Conservation (phyloP, 2,888 invertebrate species). For the Meandrusa payeni region DNA sequence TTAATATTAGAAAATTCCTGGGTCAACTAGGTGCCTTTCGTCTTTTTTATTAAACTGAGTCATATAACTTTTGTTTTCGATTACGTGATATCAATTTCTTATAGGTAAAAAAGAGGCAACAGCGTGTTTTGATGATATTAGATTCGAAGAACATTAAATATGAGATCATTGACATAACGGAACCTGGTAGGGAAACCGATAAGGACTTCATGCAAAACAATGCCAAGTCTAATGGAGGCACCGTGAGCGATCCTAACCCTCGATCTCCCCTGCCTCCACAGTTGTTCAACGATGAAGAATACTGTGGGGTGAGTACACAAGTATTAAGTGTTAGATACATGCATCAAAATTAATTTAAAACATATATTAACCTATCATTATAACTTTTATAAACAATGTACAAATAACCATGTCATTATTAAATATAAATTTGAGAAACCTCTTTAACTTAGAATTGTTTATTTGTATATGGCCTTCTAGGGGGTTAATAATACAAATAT, state of each 20-base stretch:
- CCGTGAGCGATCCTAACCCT: slow-evolving; percentile 86
- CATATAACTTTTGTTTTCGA: slow-evolving; percentile 59
- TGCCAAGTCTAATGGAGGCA: slow-evolving; percentile 87
- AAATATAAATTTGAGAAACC: too few relatives aligned
- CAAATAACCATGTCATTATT: too few relatives aligned
- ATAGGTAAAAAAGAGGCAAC: slow-evolving; percentile 97
- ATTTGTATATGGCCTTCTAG: too few relatives aligned
- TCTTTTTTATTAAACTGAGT: slow-evolving; percentile 61
- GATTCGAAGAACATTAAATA: slow-evolving; percentile 95
- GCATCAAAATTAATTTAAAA: too few relatives aligned
- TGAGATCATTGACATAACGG: slow-evolving; percentile 95
- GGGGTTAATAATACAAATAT: too few relatives aligned
- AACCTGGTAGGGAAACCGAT: slow-evolving; percentile 92
- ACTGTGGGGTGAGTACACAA: slow-evolving; percentile 89
- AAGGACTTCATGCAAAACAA: slow-evolving; percentile 96
- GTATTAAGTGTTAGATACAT: too few relatives aligned
- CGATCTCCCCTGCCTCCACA: slow-evolving; percentile 95
- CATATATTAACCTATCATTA: too few relatives aligned
- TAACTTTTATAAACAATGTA: too few relatives aligned
- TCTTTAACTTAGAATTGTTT: too few relatives aligned
- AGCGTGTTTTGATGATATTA: slow-evolving; percentile 95
- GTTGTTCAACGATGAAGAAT: slow-evolving; percentile 94
- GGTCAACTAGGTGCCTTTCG: slow-evolving; percentile 60
- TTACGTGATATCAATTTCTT: slow-evolving; percentile 59
- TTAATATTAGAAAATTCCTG: slow-evolving; percentile 64